phyloP scores from a whole-genome alignment of 1,140 invertebrate genomes.

The Ips nitidus region DNA sequence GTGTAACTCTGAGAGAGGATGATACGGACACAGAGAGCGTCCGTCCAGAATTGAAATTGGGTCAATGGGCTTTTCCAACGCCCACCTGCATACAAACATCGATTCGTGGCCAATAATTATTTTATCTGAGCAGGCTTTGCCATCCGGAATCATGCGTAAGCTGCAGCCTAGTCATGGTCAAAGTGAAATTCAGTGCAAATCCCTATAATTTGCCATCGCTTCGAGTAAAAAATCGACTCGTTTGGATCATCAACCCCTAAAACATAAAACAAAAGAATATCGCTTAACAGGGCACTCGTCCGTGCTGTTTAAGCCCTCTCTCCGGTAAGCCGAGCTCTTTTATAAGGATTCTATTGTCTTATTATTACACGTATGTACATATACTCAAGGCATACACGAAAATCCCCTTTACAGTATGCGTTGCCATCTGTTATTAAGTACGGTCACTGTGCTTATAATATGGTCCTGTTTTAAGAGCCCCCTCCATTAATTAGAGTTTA shows the following conservation, averaged over 20 bases:
- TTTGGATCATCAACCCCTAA: conserved; percentile 23
- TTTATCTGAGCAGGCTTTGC: conserved; percentile 8
- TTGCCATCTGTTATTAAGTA: conserved; percentile 30
- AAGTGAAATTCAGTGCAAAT: not conserved
- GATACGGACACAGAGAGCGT: not conserved
- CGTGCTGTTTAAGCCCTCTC: conserved; percentile 13
- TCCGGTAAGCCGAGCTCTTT: conserved; percentile 4
- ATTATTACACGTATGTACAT: conserved; percentile 28
- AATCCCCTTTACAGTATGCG: not conserved
- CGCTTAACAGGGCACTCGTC: conserved; percentile 27
- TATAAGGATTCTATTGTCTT: conserved; percentile 33
- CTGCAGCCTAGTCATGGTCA: not conserved
- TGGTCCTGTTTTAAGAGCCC: not conserved
- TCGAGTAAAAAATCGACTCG: not conserved
- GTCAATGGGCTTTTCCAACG: conserved; percentile 15
- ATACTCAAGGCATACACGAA: not conserved
- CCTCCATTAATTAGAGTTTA: not conserved
- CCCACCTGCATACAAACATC: conserved; percentile 23
- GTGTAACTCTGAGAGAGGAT: too few species aligned
- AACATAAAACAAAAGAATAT: conserved; percentile 24
- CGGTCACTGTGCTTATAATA: conserved; percentile 15
- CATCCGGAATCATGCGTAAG: not conserved
- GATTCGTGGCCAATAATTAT: conserved; percentile 19
- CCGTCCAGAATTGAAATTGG: conserved; percentile 7
- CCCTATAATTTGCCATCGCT: too few species aligned